phyloP scores from a whole-genome alignment of 2,888 invertebrate species.

The Mesorhabditis belari region DNA sequence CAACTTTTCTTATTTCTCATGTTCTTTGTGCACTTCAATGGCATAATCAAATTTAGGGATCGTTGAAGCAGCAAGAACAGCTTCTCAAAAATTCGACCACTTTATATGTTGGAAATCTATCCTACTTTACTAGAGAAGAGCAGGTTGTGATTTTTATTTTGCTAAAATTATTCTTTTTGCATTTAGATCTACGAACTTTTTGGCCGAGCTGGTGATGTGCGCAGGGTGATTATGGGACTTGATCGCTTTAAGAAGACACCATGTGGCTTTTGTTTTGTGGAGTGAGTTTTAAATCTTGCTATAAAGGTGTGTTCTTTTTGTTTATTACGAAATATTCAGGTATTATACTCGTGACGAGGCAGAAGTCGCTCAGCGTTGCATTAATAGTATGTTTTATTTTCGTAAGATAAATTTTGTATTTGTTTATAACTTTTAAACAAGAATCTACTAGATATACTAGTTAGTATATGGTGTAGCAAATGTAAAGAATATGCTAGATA shows the following conservation, averaged over 20 bases:
- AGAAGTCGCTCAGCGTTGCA: conserved; percentile 66
- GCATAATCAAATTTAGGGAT: conserved; percentile 23
- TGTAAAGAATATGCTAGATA: no score
- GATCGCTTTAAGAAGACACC: conserved; percentile 97
- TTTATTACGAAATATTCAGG: conserved; percentile 34
- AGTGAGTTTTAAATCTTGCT: conserved; percentile 60
- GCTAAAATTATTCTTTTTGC: not conserved
- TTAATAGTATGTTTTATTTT: no score
- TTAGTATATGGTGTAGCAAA: no score
- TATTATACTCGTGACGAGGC: conserved; percentile 61
- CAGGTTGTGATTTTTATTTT: conserved; percentile 18
- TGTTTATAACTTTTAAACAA: not conserved
- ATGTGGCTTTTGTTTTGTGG: conserved; percentile 98
- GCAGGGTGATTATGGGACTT: conserved; percentile 86
- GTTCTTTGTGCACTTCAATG: not conserved
- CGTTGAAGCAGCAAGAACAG: conserved; percentile 61
- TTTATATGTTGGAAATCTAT: conserved; percentile 90
- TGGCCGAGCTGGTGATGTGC: conserved; percentile 86
- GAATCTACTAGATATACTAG: not conserved
- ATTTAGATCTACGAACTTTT: conserved; percentile 79
- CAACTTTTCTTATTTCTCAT: not conserved
- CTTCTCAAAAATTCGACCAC: conserved; percentile 71
- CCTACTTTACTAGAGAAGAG: conserved; percentile 96
- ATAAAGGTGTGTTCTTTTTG: not conserved
- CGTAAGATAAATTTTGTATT: conserved; percentile 62